Evolutionary conservation across 1,140 invertebrate species (phyloP).

Genomic region (Sycophaga agraensis): DNA sequence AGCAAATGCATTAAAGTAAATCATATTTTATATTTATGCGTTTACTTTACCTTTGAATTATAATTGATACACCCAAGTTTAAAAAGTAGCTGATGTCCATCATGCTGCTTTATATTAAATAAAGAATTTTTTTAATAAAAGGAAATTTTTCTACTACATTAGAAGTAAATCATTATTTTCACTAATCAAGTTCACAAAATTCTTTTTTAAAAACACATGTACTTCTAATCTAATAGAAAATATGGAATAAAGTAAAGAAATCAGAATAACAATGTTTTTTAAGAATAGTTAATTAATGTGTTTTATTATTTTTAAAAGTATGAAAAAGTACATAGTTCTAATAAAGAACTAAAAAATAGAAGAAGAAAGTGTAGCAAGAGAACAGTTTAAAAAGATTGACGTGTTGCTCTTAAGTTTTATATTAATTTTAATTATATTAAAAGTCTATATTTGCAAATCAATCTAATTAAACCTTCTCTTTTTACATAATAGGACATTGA

Average conservation of each 20-base stretch:
- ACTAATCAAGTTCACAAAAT: not conserved
- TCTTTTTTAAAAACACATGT: not conserved
- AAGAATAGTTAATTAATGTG: not conserved
- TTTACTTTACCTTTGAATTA: constrained; percentile 4
- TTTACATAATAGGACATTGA: constrained; percentile 1
- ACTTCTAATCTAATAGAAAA: not conserved
- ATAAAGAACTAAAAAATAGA: no score
- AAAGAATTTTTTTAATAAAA: not conserved
- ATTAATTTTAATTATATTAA: no score
- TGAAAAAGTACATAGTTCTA: no score
- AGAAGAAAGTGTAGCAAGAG: no score
- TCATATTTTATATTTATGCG: not conserved
- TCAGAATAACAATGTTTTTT: not conserved
- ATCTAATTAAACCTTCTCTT: no score
- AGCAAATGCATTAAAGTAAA: no score
- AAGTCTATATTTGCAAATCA: no score
- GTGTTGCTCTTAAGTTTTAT: no score
- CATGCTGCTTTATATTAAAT: constrained; percentile 1
- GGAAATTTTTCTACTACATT: not conserved
- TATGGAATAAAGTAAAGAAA: not conserved
- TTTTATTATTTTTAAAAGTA: not conserved
- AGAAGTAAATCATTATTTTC: no score
- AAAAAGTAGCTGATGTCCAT: not conserved
- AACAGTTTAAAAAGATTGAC: no score
- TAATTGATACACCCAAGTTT: not conserved